Evolutionary conservation across 2,113 vertebrate genomes (phyloP).

Genomic region (Nestor notabilis): DNA sequence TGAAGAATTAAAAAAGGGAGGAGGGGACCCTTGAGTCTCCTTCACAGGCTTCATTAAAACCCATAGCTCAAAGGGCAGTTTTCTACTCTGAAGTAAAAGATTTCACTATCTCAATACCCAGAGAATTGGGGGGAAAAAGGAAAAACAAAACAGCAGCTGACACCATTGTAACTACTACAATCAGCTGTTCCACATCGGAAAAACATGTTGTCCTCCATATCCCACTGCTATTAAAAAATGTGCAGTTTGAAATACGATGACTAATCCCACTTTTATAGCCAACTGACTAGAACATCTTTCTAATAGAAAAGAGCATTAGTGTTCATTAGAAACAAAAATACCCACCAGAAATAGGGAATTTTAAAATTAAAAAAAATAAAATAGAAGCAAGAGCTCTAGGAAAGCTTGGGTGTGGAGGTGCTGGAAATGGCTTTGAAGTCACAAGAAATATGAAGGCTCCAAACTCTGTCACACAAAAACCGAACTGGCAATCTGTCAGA

Average conservation of each 20-base stretch:
- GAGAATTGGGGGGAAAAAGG: not conserved
- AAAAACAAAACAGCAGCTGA: not conserved
- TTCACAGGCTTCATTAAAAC: not conserved
- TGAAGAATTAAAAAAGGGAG: not conserved
- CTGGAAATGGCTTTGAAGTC: not conserved
- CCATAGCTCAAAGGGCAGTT: not conserved
- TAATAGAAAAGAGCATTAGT: slow-evolving; percentile 1
- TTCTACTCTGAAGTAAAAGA: not conserved
- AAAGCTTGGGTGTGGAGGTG: not conserved
- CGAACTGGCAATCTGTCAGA: slow-evolving; percentile 12
- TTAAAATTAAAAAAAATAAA: not conserved
- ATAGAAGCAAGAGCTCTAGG: not conserved
- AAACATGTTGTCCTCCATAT: slow-evolving; percentile 25
- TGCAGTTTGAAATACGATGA: slow-evolving; percentile 27
- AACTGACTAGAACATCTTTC: slow-evolving; percentile 19
- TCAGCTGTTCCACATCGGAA: slow-evolving; percentile 9
- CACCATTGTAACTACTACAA: slow-evolving; percentile 29
- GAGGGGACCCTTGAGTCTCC: not conserved
- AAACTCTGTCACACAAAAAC: slow-evolving; percentile 19
- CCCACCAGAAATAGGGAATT: not conserved
- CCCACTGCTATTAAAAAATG: slow-evolving; percentile 9
- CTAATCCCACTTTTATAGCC: slow-evolving; percentile 28
- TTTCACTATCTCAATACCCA: slow-evolving; percentile 32
- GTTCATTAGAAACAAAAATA: not conserved
- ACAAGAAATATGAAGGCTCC: accelerated